Base-by-base conservation (phyloP, 1,140 invertebrate genomes). In the Nephila pilipes region DNA sequence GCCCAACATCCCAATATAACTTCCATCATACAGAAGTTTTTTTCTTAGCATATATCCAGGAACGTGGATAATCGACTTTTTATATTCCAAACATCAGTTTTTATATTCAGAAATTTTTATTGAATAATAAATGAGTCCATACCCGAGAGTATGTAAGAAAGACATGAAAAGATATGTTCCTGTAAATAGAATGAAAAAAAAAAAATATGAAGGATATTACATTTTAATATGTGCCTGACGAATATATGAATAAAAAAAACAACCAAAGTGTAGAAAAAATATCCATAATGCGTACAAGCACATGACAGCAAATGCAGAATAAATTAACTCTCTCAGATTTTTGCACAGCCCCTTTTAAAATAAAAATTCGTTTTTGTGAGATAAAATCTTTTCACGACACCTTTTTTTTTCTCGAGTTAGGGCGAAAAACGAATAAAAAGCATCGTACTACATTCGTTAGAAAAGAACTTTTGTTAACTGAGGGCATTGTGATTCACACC, bases 401-500 rank as follows among this genome's bases (percentile, higher is more conserved):
- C 58, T 75, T 29, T 75, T 75, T n/a, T 75, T 75, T 32, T 65
- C 25, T 75, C 29, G 65, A 75, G 25, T 75, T 75, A 29, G 65
- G 16, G 29, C 4, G 16, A 75, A 75, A 25, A 25, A n/a, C 20
- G 36, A 81, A 81, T 25, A 38, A 46, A 54, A 81, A 46, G 36
- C n/a, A 54, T 54, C 38, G 18, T 81, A 25, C 79, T 16, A 81
- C 79, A 81, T 81, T 54, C 46, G 36, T 54, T 46, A 54, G 38
- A 81, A 81, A n/a, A 54, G 79, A 81, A 81, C 79, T 81, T 81
- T 81, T 81, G 79, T 81, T 81, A 54, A 81, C 79, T 81, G 36
- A 81, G 54, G 38, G 38, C 79, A 81, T 81, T 81, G 38, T n/a
- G 79, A 81, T 81, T 81, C 79, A 81, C 79, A 81, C 79, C 46